These are phyloP conservation scores for Ctenicera cuprea DNA, from an alignment of 2,888 invertebrate species.

Conservation along the genomic window DNA sequence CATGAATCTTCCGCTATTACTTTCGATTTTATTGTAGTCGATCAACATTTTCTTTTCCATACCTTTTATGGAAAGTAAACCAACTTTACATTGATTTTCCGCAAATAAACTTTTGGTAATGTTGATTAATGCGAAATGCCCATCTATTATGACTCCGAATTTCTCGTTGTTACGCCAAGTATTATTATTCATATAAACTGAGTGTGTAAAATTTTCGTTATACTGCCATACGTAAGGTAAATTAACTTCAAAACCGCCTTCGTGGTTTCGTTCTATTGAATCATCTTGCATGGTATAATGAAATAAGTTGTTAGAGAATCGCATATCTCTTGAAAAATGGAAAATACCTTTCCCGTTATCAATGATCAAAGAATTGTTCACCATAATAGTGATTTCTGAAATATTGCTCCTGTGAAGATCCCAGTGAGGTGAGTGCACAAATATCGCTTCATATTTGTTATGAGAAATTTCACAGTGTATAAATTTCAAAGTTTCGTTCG, in stretches of 20 bases:
- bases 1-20: constrained; percentile 88
- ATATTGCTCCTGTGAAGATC: constrained; percentile 90
- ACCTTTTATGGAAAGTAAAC: constrained; percentile 88
- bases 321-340: constrained; percentile 93
- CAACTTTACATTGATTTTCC: constrained; percentile 88
- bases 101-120: constrained; percentile 90
- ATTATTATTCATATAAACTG: constrained; percentile 90
- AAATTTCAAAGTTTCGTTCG: constrained; percentile 90
- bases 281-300: constrained; percentile 94
- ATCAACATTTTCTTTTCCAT: constrained; percentile 98
- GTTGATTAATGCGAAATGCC: constrained; percentile 94
- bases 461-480: constrained; percentile 87
- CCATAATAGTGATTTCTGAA: constrained; percentile 91
- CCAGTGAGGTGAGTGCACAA: constrained; percentile 89
- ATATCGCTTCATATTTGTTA: constrained; percentile 87
- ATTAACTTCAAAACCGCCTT: constrained; percentile 91
- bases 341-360: constrained; percentile 92
- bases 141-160: constrained; percentile 90
- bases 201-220: constrained; percentile 95
- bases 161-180: constrained; percentile 91
- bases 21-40: constrained; percentile 85
- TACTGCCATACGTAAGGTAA: constrained; percentile 97
- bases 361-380: constrained; percentile 89
- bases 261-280: constrained; percentile 88
- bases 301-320: constrained; percentile 97